phyloP scores from a whole-genome alignment of 1,140 invertebrate genomes.

The Drosophila chauvacae region DNA sequence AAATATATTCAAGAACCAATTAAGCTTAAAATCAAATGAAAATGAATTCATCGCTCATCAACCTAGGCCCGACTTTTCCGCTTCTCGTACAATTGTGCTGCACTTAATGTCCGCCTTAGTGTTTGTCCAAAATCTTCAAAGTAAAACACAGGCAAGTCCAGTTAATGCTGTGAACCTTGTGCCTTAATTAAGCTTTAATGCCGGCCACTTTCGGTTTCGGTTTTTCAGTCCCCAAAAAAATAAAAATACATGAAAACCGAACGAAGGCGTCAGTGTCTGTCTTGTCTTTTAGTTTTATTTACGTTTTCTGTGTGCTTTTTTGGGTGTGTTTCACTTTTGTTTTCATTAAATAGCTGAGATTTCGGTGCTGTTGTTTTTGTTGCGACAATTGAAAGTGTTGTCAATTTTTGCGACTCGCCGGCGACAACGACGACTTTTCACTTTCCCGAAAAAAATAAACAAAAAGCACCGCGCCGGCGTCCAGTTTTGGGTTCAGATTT shows the following conservation, averaged over 20 bases:
- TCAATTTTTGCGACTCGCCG: slow-evolving; percentile 51
- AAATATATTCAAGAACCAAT: neutral
- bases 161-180: slow-evolving; percentile 59
- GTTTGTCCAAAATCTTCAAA: neutral
- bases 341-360: slow-evolving; percentile 51
- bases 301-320: slow-evolving; percentile 4
- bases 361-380: slow-evolving; percentile 8
- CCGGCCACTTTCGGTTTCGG: slow-evolving; percentile 50
- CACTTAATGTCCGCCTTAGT: slow-evolving; percentile 2
- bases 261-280: slow-evolving; percentile 27
- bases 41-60: neutral
- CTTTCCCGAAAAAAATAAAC: slow-evolving; percentile 37
- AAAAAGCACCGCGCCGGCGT: slow-evolving; percentile 17
- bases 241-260: slow-evolving; percentile 5
- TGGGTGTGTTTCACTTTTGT: slow-evolving; percentile 52
- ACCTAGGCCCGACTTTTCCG: neutral
- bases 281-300: slow-evolving; percentile 24
- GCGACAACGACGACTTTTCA: slow-evolving; percentile 39
- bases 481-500: slow-evolving; percentile 54
- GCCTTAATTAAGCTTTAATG: slow-evolving; percentile 60
- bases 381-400: slow-evolving; percentile 63
- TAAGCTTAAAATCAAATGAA: neutral
- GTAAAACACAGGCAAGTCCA: slow-evolving; percentile 2
- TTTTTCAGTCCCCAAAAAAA: slow-evolving; percentile 1
- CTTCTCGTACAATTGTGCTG: neutral